Base-by-base conservation (phyloP, 2,888 invertebrate genomes). In the Tanytarsus gracilentus region DNA sequence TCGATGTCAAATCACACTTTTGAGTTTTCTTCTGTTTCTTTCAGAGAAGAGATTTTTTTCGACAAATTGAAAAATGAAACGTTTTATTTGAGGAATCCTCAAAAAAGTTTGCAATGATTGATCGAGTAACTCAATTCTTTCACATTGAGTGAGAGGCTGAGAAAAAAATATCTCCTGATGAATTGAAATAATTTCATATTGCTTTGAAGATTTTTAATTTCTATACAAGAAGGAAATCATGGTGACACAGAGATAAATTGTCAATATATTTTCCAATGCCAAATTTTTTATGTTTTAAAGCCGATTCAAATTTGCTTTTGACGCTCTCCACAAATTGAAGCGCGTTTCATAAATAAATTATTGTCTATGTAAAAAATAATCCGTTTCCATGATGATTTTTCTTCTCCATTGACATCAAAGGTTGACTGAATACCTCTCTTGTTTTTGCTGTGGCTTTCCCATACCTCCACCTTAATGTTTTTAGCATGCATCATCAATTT, bases 61-160 rank as follows among this genome's bases (percentile, higher is more conserved):
- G 53, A 53, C 33, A 53, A 53, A 53, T 53, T 53, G 36, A 36
- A 53, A 51, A 51, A 29, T 30, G 51, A 51, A 51, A 51, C 39
- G 33, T 39, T 53, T 33, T 53, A 36, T 53, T 33, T 36, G 39
- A 53, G 30, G 52, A 52, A 52, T 33, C 33, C 52, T 18, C 16
- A 29, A 16, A 29, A 33, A 52, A 27, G 25, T 50, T 29, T 50
- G 50, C 16, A 21, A 29, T n/a, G 9, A 30, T 29, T 30, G 39
- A 53, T 36, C 39, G 23, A 36, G 39, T 53, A 53, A 18, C 18
- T 23, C 36, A 33, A 14, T 16, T 30, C n/a, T 30, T 14, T 30
- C 27, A 11, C 16, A 23, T 25, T 30, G n/a, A 18, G 23, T 33
- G 21, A 23, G 53, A 53, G 39, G 39, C 30, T 27, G 30, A 33